Conservation (phyloP, 2,113 vertebrate species). For the Mesocricetus auratus region DNA sequence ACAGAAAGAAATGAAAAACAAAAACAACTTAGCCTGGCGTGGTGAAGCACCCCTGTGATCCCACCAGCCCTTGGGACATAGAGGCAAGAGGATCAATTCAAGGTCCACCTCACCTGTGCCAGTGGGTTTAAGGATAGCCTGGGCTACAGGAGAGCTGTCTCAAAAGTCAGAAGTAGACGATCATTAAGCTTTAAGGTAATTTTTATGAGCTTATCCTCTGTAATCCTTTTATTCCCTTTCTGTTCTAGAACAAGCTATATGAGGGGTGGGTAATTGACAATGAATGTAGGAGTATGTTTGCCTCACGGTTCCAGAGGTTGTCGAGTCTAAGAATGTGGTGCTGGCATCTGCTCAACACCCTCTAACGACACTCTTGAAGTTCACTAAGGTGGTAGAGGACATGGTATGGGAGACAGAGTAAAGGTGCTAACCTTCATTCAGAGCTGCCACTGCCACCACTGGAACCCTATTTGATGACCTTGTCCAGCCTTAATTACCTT, state of each 20-base stretch:
- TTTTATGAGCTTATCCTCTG: slow-evolving; percentile 16
- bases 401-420: background rate
- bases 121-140: background rate
- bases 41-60: background rate
- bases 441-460: background rate
- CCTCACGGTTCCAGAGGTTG: background rate
- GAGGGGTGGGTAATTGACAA: background rate
- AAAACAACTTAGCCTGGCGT: background rate
- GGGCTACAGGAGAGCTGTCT: background rate
- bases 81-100: background rate
- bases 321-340: background rate
- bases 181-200: background rate
- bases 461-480: background rate
- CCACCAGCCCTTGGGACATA: background rate
- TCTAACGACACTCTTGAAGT: background rate
- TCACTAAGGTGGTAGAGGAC: background rate
- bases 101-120: background rate
- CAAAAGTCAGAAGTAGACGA: background rate
- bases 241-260: background rate
- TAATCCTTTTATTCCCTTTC: background rate
- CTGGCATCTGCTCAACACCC: background rate
- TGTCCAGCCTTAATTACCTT: background rate
- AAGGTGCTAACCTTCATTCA: background rate
- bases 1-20: background rate
- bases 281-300: background rate